These are phyloP conservation scores for Bombus superbus DNA, from an alignment of 1,140 invertebrate species.

Conservation along the genomic window DNA sequence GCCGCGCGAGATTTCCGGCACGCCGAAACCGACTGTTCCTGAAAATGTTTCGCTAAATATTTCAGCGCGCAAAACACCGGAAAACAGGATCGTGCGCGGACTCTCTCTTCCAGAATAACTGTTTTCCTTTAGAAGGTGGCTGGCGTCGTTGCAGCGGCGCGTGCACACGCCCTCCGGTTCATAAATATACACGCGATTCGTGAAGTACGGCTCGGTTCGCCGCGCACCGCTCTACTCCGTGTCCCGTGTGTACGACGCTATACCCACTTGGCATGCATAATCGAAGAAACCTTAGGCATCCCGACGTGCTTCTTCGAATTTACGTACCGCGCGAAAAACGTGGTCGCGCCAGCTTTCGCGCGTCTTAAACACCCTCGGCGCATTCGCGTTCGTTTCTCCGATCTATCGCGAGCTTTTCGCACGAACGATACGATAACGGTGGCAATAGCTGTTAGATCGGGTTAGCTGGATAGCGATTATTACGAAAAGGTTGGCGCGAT, in stretches of 20 bases:
- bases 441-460: not conserved
- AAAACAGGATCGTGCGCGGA: not conserved
- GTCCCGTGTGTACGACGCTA: not conserved
- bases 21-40: constrained; percentile 26
- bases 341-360: not conserved
- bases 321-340: not conserved
- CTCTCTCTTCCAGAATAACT: constrained; percentile 42
- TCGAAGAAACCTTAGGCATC: not conserved
- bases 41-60: constrained; percentile 58
- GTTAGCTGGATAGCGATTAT: not conserved
- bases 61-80: constrained; percentile 46
- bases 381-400: not conserved
- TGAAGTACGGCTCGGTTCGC: not conserved
- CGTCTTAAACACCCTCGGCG: not conserved
- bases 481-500: not conserved
- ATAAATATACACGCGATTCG: constrained; percentile 35
- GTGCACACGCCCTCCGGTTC: constrained; percentile 19
- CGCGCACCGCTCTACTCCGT: not conserved
- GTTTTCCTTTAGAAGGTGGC: constrained; percentile 32
- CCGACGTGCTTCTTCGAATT: constrained; percentile 18
- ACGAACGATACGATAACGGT: not conserved
- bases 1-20: constrained; percentile 45
- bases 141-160: constrained; percentile 13
- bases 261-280: constrained; percentile 37
- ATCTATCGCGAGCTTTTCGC: not conserved